These are phyloP conservation scores for Anableps anableps DNA, from an alignment of 2,797 vertebrate species.

Conservation along the genomic window DNA sequence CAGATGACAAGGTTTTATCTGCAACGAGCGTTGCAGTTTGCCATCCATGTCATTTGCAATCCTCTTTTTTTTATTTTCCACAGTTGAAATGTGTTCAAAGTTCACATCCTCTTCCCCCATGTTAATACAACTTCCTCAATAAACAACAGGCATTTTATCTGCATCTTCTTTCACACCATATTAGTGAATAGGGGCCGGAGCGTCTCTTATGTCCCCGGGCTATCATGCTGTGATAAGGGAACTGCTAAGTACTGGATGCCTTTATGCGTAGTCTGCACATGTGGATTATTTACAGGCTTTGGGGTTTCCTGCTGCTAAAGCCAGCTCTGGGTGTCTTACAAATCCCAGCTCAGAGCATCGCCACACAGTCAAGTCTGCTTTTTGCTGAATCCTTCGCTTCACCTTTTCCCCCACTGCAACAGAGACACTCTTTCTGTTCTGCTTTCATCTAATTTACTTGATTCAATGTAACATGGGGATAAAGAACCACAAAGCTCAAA, in stretches of 20 bases:
- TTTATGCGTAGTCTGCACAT: constrained; percentile 79
- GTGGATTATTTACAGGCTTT: constrained; percentile 84
- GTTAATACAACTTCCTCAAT: constrained; percentile 70
- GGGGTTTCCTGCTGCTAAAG: constrained; percentile 81
- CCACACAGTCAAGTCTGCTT: constrained; percentile 69
- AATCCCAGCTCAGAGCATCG: constrained; percentile 79
- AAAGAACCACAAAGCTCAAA: neutral
- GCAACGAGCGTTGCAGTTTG: constrained; percentile 63
- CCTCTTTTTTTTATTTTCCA: constrained; percentile 55
- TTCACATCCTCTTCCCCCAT: constrained; percentile 60
- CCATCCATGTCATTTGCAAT: constrained; percentile 71
- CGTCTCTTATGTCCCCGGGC: constrained; percentile 73
- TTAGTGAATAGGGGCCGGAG: constrained; percentile 69
- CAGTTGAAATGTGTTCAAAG: constrained; percentile 69
- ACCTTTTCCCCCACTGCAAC: constrained; percentile 39
- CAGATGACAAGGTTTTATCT: constrained; percentile 79
- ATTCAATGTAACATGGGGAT: constrained; percentile 9
- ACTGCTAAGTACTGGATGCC: constrained; percentile 78
- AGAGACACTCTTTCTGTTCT: constrained; percentile 25
- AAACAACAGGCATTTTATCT: constrained; percentile 73
- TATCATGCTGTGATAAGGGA: constrained; percentile 77
- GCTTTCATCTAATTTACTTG: constrained; percentile 33
- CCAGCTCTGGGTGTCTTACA: constrained; percentile 77
- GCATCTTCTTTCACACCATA: constrained; percentile 72
- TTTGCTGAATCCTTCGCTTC: constrained; percentile 52